phyloP scores from a whole-genome alignment of 2,113 vertebrate species.

The Gymnorhina tibicen region DNA sequence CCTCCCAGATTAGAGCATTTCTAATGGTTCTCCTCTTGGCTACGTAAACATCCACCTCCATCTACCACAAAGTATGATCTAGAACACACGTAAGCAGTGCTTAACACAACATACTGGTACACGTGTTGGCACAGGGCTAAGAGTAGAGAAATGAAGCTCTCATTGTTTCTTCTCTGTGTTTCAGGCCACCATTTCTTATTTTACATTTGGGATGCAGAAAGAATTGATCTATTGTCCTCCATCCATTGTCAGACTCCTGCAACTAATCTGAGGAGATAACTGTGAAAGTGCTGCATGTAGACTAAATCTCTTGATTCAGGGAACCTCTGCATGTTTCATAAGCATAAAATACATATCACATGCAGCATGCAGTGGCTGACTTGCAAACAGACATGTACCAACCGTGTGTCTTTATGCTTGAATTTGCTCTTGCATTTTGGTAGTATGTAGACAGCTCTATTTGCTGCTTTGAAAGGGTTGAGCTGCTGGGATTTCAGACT shows the following conservation, averaged over 20 bases:
- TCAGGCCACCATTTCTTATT: background rate
- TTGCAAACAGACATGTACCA: background rate
- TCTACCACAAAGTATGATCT: background rate
- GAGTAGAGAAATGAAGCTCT: background rate
- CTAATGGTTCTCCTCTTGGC: background rate
- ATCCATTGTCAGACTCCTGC: background rate
- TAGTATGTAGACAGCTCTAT: background rate
- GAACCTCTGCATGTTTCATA: background rate
- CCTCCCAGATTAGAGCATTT: background rate
- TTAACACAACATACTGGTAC: background rate
- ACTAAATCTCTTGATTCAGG: background rate
- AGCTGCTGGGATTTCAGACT: background rate
- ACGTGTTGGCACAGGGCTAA: background rate
- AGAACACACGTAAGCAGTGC: background rate
- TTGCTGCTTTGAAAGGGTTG: background rate
- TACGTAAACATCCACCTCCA: background rate
- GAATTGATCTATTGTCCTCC: background rate
- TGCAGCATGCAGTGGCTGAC: background rate
- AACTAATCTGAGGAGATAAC: background rate
- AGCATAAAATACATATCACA: background rate
- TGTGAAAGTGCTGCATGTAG: background rate
- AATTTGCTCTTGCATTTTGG: background rate
- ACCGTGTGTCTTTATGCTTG: background rate
- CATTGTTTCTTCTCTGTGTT: rapidly evolving
- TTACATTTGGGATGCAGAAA: background rate